phyloP scores from a whole-genome alignment of 2,797 vertebrate genomes.

The Halcyon badia region DNA sequence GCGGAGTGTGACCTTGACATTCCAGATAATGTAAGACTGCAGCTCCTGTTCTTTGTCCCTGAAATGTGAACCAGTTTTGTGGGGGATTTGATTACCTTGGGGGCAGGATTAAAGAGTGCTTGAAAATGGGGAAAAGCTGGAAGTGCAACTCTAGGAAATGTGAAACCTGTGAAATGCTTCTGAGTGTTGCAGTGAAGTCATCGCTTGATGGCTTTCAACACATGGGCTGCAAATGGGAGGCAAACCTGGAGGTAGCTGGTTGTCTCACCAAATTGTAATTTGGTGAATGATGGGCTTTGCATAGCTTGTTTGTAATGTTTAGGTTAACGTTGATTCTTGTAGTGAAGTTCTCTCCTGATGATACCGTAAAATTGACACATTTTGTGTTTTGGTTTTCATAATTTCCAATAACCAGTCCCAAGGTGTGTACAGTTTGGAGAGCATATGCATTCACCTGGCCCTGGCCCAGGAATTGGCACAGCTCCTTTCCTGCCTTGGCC shows the following conservation, averaged over 20 bases:
- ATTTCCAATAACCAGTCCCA: not conserved
- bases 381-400: not conserved
- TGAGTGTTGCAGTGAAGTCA: not conserved
- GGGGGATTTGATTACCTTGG: not conserved
- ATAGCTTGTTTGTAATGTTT: not conserved
- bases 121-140: not conserved
- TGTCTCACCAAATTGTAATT: not conserved
- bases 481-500: not conserved
- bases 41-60: not conserved
- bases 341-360: not conserved
- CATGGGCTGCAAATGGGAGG: not conserved
- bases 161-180: not conserved
- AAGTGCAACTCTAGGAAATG: not conserved
- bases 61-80: not conserved
- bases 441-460: not conserved
- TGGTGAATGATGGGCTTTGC: not conserved
- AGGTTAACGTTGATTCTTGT: not conserved
- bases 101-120: not conserved
- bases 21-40: slow-evolving; percentile 85
- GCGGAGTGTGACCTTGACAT: slow-evolving; percentile 86
- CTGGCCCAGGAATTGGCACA: not conserved
- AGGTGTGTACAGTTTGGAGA: not conserved
- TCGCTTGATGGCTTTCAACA: rapidly evolving
- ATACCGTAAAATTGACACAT: not conserved
- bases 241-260: not conserved